A percentile compares a stretch with the other conserved stretches of the same genome.
Conservation (phyloP, 2,888 invertebrate species). For the Shargacucullia verbasci region DNA sequence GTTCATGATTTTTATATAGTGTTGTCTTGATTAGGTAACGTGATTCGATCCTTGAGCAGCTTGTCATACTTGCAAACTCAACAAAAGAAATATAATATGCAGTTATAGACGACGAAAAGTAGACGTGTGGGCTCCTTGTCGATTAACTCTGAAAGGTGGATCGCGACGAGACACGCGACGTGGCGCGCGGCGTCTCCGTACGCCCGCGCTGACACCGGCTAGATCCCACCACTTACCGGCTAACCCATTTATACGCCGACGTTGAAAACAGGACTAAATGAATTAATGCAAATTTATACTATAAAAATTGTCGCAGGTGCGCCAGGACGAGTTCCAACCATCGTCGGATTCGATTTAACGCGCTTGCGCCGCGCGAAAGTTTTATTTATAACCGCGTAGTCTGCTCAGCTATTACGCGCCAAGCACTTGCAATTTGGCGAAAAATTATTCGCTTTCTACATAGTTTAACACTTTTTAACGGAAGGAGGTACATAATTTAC, state of each 20-base stretch:
- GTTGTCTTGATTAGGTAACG: no score
- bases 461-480: neutral
- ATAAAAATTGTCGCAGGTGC: conserved; percentile 90
- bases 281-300: conserved; percentile 89
- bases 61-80: neutral
- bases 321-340: conserved; percentile 84
- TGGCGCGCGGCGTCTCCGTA: conserved; percentile 41
- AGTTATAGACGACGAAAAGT: conserved; percentile 7
- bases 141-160: conserved; percentile 60
- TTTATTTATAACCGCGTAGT: conserved; percentile 83
- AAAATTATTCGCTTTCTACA: conserved; percentile 36
- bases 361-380: conserved; percentile 82
- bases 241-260: conserved; percentile 87
- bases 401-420: conserved; percentile 71
- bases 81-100: neutral
- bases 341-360: conserved; percentile 87
- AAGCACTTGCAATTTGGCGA: conserved; percentile 48
- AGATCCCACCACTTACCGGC: conserved; percentile 86
- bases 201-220: conserved; percentile 63
- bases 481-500: no score
- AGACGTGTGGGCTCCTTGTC: conserved; percentile 51
- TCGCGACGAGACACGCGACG: conserved; percentile 57
- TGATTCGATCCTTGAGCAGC: no score
- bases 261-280: conserved; percentile 88
- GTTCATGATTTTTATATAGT: no score